Conservation (phyloP, 2,888 invertebrate genomes). For the Diarsia brunnea region DNA sequence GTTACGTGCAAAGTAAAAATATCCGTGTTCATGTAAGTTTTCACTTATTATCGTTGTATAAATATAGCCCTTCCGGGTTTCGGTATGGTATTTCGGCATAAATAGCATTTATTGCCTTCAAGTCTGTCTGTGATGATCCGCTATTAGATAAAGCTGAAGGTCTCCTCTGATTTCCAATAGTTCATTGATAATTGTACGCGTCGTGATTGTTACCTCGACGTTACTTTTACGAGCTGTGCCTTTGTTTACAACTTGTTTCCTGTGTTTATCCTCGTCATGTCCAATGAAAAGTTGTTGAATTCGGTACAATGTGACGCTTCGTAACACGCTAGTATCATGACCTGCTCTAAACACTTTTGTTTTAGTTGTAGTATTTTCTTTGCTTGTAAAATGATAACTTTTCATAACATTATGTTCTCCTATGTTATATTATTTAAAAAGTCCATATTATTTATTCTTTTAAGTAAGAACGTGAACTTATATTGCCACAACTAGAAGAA, state of each 20-base stretch:
- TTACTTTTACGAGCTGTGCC: conserved; percentile 78
- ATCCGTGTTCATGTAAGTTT: conserved; percentile 77
- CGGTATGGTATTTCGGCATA: conserved; percentile 79
- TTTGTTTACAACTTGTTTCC: conserved; percentile 89
- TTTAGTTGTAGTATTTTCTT: not conserved
- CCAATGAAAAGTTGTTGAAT: conserved; percentile 77
- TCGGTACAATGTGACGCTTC: conserved; percentile 62
- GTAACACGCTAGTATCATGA: conserved; percentile 46
- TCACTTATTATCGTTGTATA: conserved; percentile 82
- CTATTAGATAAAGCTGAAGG: conserved; percentile 69
- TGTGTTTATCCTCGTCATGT: conserved; percentile 83
- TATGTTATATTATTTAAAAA: conserved; percentile 1
- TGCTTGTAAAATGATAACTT: conserved; percentile 16
- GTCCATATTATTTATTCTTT: not conserved
- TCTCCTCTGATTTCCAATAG: conserved; percentile 68
- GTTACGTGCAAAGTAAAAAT: conserved; percentile 77
- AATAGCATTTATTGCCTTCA: conserved; percentile 76
- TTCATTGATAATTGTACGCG: conserved; percentile 71
- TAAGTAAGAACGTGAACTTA: not conserved
- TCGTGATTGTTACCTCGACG: conserved; percentile 69
- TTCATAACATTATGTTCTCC: not conserved
- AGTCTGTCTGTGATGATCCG: conserved; percentile 71
- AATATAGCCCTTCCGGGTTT: conserved; percentile 83
- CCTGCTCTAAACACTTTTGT: conserved; percentile 25
- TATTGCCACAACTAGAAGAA: not conserved